Evolutionary conservation across 2,797 vertebrate genomes (phyloP).

Genomic region (Momotus momota): DNA sequence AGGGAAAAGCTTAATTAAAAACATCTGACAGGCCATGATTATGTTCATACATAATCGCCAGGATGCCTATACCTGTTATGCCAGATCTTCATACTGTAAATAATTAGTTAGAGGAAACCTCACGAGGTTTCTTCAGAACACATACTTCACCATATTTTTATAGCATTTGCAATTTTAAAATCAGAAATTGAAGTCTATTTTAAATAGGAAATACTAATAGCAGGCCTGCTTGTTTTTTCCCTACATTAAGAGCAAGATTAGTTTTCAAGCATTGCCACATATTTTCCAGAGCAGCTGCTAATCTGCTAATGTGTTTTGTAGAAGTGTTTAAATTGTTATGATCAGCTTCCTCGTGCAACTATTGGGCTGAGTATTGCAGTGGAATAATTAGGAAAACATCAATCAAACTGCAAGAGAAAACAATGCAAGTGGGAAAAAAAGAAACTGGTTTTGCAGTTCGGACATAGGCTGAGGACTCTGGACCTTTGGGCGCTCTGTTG

Average conservation of each 20-base stretch:
- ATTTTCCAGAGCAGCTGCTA: constrained; percentile 45
- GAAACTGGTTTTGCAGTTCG: neutral
- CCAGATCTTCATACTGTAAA: constrained; percentile 50
- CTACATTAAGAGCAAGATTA: constrained; percentile 22
- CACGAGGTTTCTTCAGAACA: constrained; percentile 36
- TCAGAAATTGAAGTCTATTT: constrained; percentile 55
- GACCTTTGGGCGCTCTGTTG: neutral
- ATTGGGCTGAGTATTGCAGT: neutral
- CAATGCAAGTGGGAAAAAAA: neutral
- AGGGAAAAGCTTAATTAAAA: constrained; percentile 65
- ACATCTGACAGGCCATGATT: constrained; percentile 39
- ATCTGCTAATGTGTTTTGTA: constrained; percentile 58
- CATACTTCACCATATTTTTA: constrained; percentile 23
- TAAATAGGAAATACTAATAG: constrained; percentile 68
- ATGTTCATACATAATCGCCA: constrained; percentile 32
- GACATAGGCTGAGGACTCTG: neutral
- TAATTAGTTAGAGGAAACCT: constrained; percentile 59
- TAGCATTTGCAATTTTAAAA: constrained; percentile 64
- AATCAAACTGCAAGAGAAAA: constrained; percentile 27
- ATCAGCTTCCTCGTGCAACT: neutral
- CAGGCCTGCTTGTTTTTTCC: constrained; percentile 32
- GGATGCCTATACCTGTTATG: constrained; percentile 57
- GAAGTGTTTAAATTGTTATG: constrained; percentile 37
- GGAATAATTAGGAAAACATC: constrained; percentile 38
- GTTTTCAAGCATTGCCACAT: constrained; percentile 47